Evolutionary conservation across 2,888 invertebrate genomes (phyloP), one percentile per base, ranked within the genome.

Genomic region (Dexiosoma caninum): DNA sequence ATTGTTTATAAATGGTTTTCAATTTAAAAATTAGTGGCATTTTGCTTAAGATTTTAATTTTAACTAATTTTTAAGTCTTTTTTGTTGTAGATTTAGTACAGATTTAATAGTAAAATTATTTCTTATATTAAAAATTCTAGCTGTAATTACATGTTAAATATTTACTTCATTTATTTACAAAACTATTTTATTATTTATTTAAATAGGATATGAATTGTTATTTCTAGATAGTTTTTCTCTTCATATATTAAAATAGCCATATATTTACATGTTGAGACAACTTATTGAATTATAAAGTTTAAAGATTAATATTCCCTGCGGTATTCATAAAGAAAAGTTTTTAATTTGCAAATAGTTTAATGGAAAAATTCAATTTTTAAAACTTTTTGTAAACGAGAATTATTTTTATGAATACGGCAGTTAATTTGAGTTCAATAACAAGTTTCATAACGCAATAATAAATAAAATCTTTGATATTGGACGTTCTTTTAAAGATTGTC

Each of bases 21-120:
- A 53, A 60, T 74, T 75, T 69, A 55, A 77, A 70, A 77, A 19
- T 70, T 77, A 77, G 77, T 77, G 69, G 77, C 62, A 70, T 64
- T 77, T 55, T 30, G 21, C 30, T 77, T 60, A 46, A 64, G 19
- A 16, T 69, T 60, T 44, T 21, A 30, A 40, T 30, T 64, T 64
- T 64, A 70, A 55, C 60, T 69, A 69, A 4, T 62, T 55, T 62
- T 57, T 67, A 67, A 76, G 76, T 81, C 80, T 74, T 79, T 59
- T 32, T 64, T 59, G 53, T 80, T 60, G 59, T 75, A 76, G 49
- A 76, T 30, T 62, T 59, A 53, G n/a, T n/a, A n/a, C n/a, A n/a
- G n/a, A n/a, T 12, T 66, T 60, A 60, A 23, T 59, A 40, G 19
- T n/a, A 53, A 62, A 67, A n/a, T 62, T 10, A 44, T 51, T 23